Evolutionary conservation across 2,888 invertebrate species (phyloP), one percentile per base, ranked within the genome.

Genomic region (Hetaerina titia): DNA sequence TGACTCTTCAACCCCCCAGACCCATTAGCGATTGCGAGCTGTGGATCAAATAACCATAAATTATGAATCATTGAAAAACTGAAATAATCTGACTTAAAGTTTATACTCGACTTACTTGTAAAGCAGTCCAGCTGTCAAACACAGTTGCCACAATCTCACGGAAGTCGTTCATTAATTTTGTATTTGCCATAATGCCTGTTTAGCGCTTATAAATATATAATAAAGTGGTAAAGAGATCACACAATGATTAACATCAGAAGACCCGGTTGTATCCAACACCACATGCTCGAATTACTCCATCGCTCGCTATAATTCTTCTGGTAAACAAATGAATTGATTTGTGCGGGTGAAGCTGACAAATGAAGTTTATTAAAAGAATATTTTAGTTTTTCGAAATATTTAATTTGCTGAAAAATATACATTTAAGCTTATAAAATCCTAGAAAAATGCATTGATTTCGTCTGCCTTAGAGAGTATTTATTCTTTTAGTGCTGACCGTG

Each of bases 21-120:
- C 22, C 69, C 92, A 69, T 92, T 92, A 4, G 56, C 92, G 22
- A 92, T 56, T 11, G 92, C 92, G 56, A 92, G 92, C 92, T 92
- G 45, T 45, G 2, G 45, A 45, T 45, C 45, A 45, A 69, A 56
- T 74, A 22, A 69, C n/a, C 69, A 89, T 1, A 45, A 45, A 19
- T n/a, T 69, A 81, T 11, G 11, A 81, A 25, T 4, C 11, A 31
- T 31, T 9, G 81, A 31, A 31, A 31, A 81, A 31, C 4, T 45
- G 45, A 45, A 81, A 31, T 22, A 4, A 15, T 81, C n/a, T 25
- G 8, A 81, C 15, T n/a, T 8, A 25, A 13, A 13, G 31, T 31
- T 13, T 4, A n/a, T 13, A 25, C 13, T 11, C 1, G 13, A n/a
- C 56, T 63, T 64, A 92, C 92, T n/a, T 92, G 92, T 22, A 92